Evolutionary conservation across 30 jellyfish, hydroid and myxozoan genomes (phyloP).

Genomic region (Hydra vulgaris): DNA sequence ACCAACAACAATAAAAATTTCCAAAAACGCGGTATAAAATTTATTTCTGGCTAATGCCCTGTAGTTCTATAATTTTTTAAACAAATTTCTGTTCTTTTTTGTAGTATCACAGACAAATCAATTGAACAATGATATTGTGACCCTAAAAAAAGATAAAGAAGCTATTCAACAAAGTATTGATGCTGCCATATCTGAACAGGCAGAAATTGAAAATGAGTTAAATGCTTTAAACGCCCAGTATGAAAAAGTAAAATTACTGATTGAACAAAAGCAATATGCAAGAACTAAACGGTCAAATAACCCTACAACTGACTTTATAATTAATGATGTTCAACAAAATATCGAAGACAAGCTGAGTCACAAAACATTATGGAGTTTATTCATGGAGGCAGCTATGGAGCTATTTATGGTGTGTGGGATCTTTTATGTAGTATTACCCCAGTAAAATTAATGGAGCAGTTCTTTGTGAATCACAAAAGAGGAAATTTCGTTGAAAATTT

Average conservation of each 20-base stretch:
- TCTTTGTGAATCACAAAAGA: neutral
- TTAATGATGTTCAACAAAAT: constrained; percentile 15
- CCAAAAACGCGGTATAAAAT: neutral
- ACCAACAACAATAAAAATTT: too few species aligned
- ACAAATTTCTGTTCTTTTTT: too few species aligned
- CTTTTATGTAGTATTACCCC: neutral
- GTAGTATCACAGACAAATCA: neutral
- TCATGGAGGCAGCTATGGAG: constrained; percentile 13
- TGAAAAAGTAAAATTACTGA: constrained; percentile 7
- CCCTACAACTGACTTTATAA: constrained; percentile 7
- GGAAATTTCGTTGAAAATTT: constrained; percentile 7
- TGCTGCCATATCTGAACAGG: neutral
- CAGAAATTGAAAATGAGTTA: neutral
- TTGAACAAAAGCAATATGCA: constrained; percentile 19
- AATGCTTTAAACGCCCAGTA: constrained; percentile 4
- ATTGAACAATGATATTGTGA: neutral
- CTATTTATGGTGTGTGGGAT: constrained; percentile 24
- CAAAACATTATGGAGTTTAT: constrained; percentile 4
- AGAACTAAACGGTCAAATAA: neutral
- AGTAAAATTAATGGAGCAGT: constrained; percentile 8
- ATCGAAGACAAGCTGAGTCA: constrained; percentile 17
- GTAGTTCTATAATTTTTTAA: neutral
- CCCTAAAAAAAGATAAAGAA: neutral
- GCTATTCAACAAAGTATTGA: neutral
- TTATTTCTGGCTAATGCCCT: too few species aligned